Evolutionary conservation across 1,140 invertebrate species (phyloP).

Genomic region (Orussus abietinus): DNA sequence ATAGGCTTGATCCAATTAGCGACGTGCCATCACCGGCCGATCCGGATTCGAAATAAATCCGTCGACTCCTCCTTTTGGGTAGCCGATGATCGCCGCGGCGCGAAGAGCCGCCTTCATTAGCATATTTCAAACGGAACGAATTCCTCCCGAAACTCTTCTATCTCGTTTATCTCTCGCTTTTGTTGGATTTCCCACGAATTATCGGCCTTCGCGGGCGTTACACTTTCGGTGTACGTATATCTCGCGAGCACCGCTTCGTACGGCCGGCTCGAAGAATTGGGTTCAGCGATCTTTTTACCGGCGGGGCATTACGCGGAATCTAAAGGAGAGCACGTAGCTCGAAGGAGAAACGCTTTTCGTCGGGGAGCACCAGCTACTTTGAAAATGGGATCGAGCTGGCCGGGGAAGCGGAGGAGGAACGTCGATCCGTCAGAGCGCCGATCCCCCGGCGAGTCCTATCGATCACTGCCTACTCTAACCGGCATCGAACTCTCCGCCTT

Average conservation of each 20-base stretch:
- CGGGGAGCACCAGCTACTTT: neutral
- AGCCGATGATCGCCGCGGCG: too few relatives aligned
- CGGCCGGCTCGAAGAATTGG: neutral
- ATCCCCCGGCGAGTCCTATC: slow-evolving; percentile 14
- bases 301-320: neutral
- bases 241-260: slow-evolving; percentile 3
- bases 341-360: neutral
- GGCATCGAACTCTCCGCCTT: slow-evolving; percentile 12
- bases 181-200: too few relatives aligned
- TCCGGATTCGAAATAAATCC: too few relatives aligned
- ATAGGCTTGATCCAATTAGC: too few relatives aligned
- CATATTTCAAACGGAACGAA: too few relatives aligned
- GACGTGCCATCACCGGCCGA: too few relatives aligned
- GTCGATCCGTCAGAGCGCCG: slow-evolving; percentile 11
- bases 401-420: slow-evolving; percentile 9
- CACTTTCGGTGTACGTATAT: too few relatives aligned
- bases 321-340: neutral
- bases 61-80: too few relatives aligned
- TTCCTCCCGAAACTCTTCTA: too few relatives aligned
- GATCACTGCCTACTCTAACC: slow-evolving; percentile 11
- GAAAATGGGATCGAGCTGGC: slow-evolving; percentile 5
- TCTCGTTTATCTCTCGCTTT: too few relatives aligned
- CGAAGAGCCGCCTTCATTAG: too few relatives aligned
- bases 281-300: neutral
- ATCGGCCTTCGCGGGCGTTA: too few relatives aligned